phyloP scores from a whole-genome alignment of 2,888 invertebrate genomes.

The Athripsodes cinereus region DNA sequence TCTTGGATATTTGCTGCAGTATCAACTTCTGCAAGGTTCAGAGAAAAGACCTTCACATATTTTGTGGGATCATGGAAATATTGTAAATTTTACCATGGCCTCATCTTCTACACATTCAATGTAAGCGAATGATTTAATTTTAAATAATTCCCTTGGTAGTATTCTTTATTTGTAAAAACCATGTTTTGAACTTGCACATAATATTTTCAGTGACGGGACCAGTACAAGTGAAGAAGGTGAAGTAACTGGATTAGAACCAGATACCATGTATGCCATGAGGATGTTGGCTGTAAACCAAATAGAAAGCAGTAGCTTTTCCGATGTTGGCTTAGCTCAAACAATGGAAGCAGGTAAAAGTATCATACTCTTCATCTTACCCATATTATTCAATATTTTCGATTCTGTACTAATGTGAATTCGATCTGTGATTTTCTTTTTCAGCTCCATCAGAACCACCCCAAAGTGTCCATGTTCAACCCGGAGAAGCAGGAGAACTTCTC shows the following conservation, averaged over 20 bases:
- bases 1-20: slow-evolving; percentile 69
- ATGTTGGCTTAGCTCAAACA: slow-evolving; percentile 57
- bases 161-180: too few species aligned
- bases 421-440: slow-evolving; percentile 30
- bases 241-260: slow-evolving; percentile 51
- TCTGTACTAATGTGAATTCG: too few species aligned
- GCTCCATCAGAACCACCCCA: slow-evolving; percentile 70
- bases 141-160: too few species aligned
- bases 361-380: neutral
- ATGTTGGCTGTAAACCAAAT: slow-evolving; percentile 70
- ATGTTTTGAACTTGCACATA: too few species aligned
- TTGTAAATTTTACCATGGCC: slow-evolving; percentile 51
- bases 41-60: slow-evolving; percentile 34
- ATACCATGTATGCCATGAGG: slow-evolving; percentile 62
- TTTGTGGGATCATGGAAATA: slow-evolving; percentile 53
- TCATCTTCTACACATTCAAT: slow-evolving; percentile 27
- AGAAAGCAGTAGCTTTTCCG: slow-evolving; percentile 62
- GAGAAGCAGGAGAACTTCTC: slow-evolving; percentile 63
- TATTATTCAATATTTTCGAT: neutral
- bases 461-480: slow-evolving; percentile 64
- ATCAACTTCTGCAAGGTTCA: slow-evolving; percentile 53
- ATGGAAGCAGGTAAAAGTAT: slow-evolving; percentile 58
- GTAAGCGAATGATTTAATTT: neutral
- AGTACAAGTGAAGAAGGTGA: slow-evolving; percentile 25
- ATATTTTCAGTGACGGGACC: slow-evolving; percentile 10